These are phyloP conservation scores for Pomatorhinus ruficollis DNA, from an alignment of 2,113 vertebrate species.

Conservation along the genomic window DNA sequence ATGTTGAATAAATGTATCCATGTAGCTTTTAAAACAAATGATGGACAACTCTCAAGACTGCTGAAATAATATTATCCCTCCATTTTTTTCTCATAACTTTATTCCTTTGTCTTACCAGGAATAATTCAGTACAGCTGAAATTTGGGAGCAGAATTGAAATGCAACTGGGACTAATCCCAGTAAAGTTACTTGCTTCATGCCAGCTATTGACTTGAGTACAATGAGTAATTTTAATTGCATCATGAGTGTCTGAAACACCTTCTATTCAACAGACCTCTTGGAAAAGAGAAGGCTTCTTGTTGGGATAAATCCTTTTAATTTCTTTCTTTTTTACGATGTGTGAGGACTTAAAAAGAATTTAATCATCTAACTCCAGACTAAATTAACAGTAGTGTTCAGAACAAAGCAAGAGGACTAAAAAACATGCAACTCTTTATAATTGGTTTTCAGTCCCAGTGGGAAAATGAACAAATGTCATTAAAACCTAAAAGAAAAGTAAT, in stretches of 20 bases:
- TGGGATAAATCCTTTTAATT: background rate
- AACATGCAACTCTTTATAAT: background rate
- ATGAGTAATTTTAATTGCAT: constrained; percentile 6
- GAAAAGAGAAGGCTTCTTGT: background rate
- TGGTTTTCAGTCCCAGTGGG: background rate
- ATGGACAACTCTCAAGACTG: background rate
- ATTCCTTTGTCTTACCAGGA: background rate
- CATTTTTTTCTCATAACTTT: background rate
- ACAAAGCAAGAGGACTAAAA: background rate
- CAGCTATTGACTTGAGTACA: background rate
- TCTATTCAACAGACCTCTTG: background rate
- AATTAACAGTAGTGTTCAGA: background rate
- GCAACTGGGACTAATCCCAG: constrained; percentile 2
- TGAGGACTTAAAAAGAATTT: background rate
- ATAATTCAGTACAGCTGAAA: constrained; percentile 35
- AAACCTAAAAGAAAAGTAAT: background rate
- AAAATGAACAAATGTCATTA: background rate
- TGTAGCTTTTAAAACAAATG: background rate
- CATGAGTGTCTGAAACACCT: constrained; percentile 17
- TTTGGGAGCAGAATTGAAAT: background rate
- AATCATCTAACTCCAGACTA: background rate
- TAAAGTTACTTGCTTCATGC: background rate
- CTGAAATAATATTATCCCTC: background rate
- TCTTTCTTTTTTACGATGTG: background rate
- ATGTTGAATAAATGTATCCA: background rate